Conservation (phyloP, 1,140 invertebrate genomes). For the Megalopta genalis region DNA sequence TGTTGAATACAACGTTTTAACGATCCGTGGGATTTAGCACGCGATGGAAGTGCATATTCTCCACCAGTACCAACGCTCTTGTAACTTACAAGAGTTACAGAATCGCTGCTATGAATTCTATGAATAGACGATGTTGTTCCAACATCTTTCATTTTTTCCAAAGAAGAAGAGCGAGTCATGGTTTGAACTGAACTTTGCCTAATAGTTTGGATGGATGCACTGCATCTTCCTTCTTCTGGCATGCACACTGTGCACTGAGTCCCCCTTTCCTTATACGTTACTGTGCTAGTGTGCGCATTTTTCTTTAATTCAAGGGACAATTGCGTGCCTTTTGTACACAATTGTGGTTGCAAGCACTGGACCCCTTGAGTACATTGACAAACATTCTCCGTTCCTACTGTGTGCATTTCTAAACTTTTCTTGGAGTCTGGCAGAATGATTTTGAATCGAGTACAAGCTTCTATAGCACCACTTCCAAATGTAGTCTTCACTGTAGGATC, state of each 20-base stretch:
- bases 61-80: not conserved
- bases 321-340: not conserved
- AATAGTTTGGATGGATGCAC: not conserved
- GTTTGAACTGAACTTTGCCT: not conserved
- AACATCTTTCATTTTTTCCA: not conserved
- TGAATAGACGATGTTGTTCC: constrained; percentile 5
- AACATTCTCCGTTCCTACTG: not conserved
- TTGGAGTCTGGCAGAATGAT: not conserved
- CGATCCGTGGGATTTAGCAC: not conserved
- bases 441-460: constrained; percentile 52
- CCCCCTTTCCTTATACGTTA: not conserved
- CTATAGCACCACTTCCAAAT: constrained; percentile 32
- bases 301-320: not conserved
- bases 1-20: not conserved
- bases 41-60: not conserved
- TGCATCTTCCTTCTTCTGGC: not conserved
- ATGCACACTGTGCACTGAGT: constrained; percentile 14
- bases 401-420: too few species aligned
- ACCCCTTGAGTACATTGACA: not conserved
- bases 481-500: not conserved
- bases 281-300: not conserved
- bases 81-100: not conserved
- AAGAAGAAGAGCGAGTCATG: not conserved
- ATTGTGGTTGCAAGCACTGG: not conserved
- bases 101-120: not conserved